Evolutionary conservation across 2,797 vertebrate genomes (phyloP), one percentile per base, ranked within the genome.

Genomic region (Microctenopoma lineatum): DNA sequence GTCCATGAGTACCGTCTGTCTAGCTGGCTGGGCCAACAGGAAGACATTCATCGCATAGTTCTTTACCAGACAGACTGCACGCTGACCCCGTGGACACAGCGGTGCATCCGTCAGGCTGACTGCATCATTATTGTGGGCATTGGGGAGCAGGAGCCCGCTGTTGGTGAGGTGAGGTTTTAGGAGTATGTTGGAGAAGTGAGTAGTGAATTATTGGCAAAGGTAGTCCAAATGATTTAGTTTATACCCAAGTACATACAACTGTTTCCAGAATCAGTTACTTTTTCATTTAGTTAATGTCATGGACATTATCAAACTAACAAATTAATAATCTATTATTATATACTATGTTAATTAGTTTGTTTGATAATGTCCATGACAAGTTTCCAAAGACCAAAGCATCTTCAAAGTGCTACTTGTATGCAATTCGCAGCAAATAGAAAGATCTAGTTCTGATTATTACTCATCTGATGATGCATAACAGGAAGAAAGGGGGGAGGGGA

Each of bases 11-110:
- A 99, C 86, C 94, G 97, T 0, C 93, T 99, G 18, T 98, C 95
- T 51, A 98, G 97, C 89, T 99, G 97, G 98, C 89, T 98, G 84
- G 97, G 96, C 5, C 98, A 99, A 81, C 97, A 99, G 87, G 97
- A 99, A 78, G 98, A 98, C 75, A 94, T 97, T 62, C 97, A 99
- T 87, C 95, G 96, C 4, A 97, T 99, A 0, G 97, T 98, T 54
- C 94, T 98, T 3, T 98, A 98, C 90, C 98, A 98, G 92, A 95
- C 97, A 0, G 96, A 98, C 86, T 86, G 92, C 92, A 93, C 90
- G 0, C 93, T 98, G 21, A 98, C 97, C 0, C 96, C 97, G 0
- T 98, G 98, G 98, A 98, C 97, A 0, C 98, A 98, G 84, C 95
- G 96, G 71, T 98, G 97, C 87, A 95, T 99, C 84, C 94, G 97